phyloP scores from a whole-genome alignment of 2,113 vertebrate genomes.

The Nannobrachium achirus region DNA sequence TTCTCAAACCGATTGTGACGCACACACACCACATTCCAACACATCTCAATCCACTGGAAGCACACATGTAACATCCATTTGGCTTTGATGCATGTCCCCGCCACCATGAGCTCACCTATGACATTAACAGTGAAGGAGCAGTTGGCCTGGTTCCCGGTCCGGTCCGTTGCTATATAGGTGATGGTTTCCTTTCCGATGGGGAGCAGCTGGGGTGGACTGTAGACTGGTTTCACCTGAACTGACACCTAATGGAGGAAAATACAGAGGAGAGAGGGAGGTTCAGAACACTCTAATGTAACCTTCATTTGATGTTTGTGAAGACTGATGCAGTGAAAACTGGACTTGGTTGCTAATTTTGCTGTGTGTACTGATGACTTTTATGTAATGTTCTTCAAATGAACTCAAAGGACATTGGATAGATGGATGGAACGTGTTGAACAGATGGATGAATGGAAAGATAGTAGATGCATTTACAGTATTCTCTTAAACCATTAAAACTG shows the following conservation, averaged over 20 bases:
- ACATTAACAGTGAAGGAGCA: conserved; percentile 92
- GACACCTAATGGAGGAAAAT: conserved; percentile 79
- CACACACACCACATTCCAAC: no score
- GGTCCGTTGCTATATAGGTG: conserved; percentile 87
- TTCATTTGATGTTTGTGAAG: no score
- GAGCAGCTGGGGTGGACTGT: conserved; percentile 88
- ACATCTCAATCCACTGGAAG: no score
- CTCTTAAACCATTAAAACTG: no score
- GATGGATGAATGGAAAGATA: neutral
- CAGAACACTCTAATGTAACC: neutral
- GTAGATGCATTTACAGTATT: no score
- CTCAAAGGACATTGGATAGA: neutral
- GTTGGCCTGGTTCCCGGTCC: conserved; percentile 87
- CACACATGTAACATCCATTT: no score
- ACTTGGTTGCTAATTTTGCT: no score
- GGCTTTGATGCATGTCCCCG: no score
- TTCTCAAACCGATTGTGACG: no score
- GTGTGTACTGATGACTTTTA: no score
- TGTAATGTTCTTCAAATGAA: no score
- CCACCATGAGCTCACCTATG: conserved; percentile 84
- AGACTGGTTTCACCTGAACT: conserved; percentile 88
- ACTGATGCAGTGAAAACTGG: no score
- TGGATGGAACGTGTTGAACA: neutral
- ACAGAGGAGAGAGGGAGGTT: neutral
- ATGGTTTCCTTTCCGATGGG: conserved; percentile 88